Percentiles rank a stretch among this genome's conserved stretches.
Evolutionary conservation across 2,113 vertebrate species (phyloP).

Genomic region (Hydrolagus affinis): DNA sequence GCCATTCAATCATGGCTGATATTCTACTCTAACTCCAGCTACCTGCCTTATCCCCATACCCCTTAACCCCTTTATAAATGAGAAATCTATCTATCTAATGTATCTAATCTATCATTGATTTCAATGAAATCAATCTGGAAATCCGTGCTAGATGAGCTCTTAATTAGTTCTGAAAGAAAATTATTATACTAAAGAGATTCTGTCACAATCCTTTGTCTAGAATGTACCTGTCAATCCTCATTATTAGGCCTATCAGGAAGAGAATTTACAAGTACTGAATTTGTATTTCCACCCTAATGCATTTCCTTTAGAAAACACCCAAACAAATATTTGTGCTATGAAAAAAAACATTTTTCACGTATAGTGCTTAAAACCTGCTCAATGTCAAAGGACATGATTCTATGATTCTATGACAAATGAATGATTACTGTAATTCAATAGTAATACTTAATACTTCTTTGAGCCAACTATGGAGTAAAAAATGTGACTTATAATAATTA

Average conservation of each 20-base stretch:
- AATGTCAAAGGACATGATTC: not conserved
- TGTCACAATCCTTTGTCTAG: conserved; percentile 25
- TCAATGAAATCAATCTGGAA: conserved; percentile 27
- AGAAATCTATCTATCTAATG: too few relatives aligned
- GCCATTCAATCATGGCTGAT: too few relatives aligned
- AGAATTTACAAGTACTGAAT: not conserved
- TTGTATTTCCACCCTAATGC: not conserved
- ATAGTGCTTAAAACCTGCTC: not conserved
- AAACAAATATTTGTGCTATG: too few relatives aligned
- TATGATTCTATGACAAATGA: too few relatives aligned
- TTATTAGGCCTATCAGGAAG: conserved; percentile 14
- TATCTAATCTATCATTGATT: too few relatives aligned
- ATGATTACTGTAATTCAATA: too few relatives aligned
- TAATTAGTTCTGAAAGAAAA: conserved; percentile 28
- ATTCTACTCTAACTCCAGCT: too few relatives aligned
- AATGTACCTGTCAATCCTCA: conserved; percentile 21
- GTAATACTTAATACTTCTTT: not conserved
- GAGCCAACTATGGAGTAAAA: not conserved
- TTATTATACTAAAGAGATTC: conserved; percentile 27
- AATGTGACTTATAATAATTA: too few relatives aligned
- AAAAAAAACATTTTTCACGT: not conserved
- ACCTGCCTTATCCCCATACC: too few relatives aligned
- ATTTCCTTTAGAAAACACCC: not conserved
- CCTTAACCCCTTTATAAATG: too few relatives aligned
- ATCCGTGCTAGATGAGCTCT: conserved; percentile 4